A percentile compares a stretch with the other conserved stretches of the same genome.
Evolutionary conservation across 64 coral and sea anemone genomes (phyloP).

Genomic region (Stichodactyla mertensii): DNA sequence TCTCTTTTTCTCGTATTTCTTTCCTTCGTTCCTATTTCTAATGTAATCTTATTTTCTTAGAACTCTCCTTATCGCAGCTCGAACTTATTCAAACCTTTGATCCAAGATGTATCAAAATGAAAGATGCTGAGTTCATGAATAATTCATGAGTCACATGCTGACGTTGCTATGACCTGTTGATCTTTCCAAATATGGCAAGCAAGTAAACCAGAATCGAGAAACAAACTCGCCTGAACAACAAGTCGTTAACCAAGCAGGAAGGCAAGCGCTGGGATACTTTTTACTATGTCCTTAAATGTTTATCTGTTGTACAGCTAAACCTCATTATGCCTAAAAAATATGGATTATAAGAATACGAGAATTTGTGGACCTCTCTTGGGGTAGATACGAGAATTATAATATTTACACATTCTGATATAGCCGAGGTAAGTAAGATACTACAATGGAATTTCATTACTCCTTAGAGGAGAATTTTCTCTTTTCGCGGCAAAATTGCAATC

Average conservation of each 20-base stretch:
- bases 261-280: neutral
- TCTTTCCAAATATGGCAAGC: slow-evolving; percentile 19
- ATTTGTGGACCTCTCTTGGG: neutral
- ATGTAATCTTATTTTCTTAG: neutral
- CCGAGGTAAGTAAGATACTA: neutral
- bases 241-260: neutral
- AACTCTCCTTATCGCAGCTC: neutral
- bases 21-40: neutral
- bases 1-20: neutral
- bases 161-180: slow-evolving; percentile 25
- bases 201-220: neutral
- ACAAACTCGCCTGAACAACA: neutral
- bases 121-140: slow-evolving; percentile 5
- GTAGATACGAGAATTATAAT: neutral
- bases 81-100: neutral
- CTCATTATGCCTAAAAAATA: neutral
- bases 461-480: no score
- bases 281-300: neutral
- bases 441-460: no score
- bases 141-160: slow-evolving; percentile 20
- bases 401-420: neutral
- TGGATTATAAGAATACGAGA: neutral
- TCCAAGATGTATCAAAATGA: neutral
- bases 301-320: neutral
- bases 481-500: no score